Percentiles rank a stretch among this genome's conserved stretches.
Conservation (phyloP, 2,888 invertebrate species). For the Operophtera brumata region DNA sequence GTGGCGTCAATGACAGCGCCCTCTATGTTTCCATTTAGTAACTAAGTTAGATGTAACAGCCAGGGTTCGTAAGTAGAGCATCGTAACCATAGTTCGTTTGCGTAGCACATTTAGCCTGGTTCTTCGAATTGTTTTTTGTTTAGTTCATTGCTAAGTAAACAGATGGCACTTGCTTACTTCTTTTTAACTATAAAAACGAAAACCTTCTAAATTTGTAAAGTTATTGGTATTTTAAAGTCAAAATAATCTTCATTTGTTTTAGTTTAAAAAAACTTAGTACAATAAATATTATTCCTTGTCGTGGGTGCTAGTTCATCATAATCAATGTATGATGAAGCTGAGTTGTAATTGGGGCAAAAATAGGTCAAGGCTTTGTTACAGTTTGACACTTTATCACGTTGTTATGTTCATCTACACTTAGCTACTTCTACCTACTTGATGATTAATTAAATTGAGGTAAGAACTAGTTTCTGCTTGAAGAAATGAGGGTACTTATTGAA, state of each 20-base stretch:
- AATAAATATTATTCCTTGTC: not conserved
- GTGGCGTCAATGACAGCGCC: not conserved
- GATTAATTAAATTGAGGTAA: not conserved
- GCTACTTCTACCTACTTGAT: not conserved
- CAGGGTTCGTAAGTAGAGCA: not conserved
- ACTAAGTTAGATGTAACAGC: too few species aligned
- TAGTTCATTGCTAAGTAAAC: not conserved
- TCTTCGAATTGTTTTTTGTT: not conserved
- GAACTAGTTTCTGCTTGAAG: too few species aligned
- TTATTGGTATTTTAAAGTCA: too few species aligned
- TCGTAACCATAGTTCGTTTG: too few species aligned
- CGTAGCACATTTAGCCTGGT: too few species aligned
- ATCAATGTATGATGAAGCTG: conserved; percentile 31
- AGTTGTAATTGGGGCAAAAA: conserved; percentile 36
- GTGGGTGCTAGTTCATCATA: not conserved
- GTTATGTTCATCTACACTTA: not conserved
- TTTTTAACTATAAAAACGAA: not conserved
- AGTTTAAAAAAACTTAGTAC: not conserved
- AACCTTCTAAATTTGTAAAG: not conserved
- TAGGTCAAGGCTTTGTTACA: conserved; percentile 37
- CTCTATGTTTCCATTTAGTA: not conserved
- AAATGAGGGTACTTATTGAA: too few species aligned
- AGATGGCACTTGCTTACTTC: not conserved
- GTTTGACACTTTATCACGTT: conserved; percentile 9
- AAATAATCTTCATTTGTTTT: too few species aligned